Conservation (phyloP, 2,888 invertebrate genomes). For the Melieria picta region DNA sequence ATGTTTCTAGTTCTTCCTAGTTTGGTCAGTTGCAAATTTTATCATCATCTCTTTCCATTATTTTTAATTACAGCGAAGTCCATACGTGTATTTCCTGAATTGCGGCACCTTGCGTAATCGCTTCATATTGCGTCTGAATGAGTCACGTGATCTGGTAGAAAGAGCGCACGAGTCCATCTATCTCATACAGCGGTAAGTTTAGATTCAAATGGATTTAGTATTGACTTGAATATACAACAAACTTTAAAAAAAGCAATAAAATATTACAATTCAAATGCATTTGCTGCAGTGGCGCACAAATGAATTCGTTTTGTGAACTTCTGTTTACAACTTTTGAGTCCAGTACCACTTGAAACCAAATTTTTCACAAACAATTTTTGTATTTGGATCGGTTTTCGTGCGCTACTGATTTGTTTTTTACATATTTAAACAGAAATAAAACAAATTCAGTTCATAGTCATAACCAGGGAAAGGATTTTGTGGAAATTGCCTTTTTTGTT, state of each 20-base stretch:
- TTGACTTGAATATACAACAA: neutral
- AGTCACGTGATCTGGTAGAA: constrained; percentile 65
- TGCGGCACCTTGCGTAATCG: constrained; percentile 66
- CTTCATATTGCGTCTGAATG: constrained; percentile 65
- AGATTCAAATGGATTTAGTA: neutral
- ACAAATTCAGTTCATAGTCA: too few species aligned
- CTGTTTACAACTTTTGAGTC: too few species aligned
- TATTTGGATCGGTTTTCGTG: too few species aligned
- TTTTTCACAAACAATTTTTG: too few species aligned
- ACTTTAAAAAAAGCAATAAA: neutral
- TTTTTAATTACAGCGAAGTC: constrained; percentile 57
- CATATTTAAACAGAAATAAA: too few species aligned
- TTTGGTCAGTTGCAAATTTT: neutral
- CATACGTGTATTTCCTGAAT: constrained; percentile 65
- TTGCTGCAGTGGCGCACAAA: too few species aligned
- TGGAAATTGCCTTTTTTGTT: too few species aligned
- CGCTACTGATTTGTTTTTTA: too few species aligned
- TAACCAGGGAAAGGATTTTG: too few species aligned
- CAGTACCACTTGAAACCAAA: too few species aligned
- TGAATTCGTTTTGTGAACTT: too few species aligned
- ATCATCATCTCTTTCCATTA: neutral
- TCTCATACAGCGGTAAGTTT: constrained; percentile 59
- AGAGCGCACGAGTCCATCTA: constrained; percentile 64
- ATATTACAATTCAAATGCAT: too few species aligned
- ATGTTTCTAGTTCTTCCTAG: neutral